A percentile compares a stretch with the other conserved stretches of the same genome.
These are phyloP conservation scores for Pimpla rufipes DNA, from an alignment of 2,888 invertebrate genomes.

Conservation along the genomic window DNA sequence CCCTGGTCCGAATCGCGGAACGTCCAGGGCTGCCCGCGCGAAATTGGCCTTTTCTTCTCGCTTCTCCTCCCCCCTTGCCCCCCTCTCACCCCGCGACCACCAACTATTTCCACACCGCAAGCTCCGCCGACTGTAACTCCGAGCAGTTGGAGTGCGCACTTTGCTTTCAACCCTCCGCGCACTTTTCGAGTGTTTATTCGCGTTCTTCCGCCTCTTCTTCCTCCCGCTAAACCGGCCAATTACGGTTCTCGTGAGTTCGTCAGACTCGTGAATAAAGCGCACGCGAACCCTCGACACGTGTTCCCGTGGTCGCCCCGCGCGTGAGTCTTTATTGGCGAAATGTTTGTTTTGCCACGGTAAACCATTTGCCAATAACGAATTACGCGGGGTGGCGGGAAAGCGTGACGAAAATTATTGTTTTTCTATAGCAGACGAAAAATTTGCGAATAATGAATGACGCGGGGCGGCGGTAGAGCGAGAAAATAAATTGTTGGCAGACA, in stretches of 20 bases:
- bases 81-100: background rate
- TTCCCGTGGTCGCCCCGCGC: background rate
- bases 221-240: constrained; percentile 34
- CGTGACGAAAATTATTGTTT: no score
- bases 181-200: constrained; percentile 1
- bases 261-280: background rate
- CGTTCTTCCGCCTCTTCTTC: background rate
- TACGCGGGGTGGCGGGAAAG: no score
- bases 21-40: background rate
- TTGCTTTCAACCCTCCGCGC: background rate
- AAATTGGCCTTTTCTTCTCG: constrained; percentile 33
- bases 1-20: background rate
- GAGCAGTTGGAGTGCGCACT: background rate
- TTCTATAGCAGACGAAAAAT: no score
- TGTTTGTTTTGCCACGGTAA: no score
- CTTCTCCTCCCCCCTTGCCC: no score
- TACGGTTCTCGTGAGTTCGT: constrained; percentile 25
- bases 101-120: constrained; percentile 10
- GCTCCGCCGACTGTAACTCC: background rate
- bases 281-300: background rate
- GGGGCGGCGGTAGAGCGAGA: no score
- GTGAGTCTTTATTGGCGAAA: background rate
- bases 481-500: no score
- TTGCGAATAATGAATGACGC: no score
- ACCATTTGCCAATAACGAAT: no score